A percentile compares a stretch with the other conserved stretches of the same genome.
These are phyloP conservation scores for Ganaspis brasiliensis DNA, from an alignment of 2,888 invertebrate genomes.

Conservation along the genomic window DNA sequence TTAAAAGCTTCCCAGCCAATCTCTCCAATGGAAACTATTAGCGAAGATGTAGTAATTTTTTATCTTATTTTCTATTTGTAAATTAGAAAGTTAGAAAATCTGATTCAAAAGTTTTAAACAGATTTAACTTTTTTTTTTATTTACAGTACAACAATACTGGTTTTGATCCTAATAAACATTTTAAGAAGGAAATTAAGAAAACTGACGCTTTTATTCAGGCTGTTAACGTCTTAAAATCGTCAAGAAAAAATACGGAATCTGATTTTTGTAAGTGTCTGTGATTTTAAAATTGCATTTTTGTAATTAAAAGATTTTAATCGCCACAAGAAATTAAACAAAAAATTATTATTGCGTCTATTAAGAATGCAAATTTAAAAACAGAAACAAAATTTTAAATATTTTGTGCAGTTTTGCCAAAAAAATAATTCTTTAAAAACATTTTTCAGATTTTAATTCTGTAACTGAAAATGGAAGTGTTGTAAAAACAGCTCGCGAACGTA, in stretches of 20 bases:
- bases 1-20: background rate
- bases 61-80: background rate
- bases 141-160: background rate
- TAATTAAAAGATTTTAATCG: too few relatives aligned
- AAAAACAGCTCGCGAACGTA: slow-evolving; percentile 24
- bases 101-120: background rate
- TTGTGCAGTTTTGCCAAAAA: background rate
- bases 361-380: too few relatives aligned
- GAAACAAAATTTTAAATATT: too few relatives aligned
- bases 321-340: too few relatives aligned
- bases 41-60: background rate
- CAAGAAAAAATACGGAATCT: background rate
- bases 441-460: background rate
- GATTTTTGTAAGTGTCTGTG: background rate
- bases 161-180: background rate
- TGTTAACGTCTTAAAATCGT: slow-evolving; percentile 1
- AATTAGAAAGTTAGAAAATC: too few relatives aligned
- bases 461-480: background rate
- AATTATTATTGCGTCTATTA: too few relatives aligned
- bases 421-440: background rate
- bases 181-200: background rate
- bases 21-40: slow-evolving; percentile 8
- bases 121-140: background rate
- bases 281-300: too few relatives aligned
- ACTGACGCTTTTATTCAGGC: slow-evolving; percentile 4